A percentile compares a stretch with the other conserved stretches of the same genome.
Conservation (phyloP, 1,140 invertebrate genomes). For the Asobara japonica region DNA sequence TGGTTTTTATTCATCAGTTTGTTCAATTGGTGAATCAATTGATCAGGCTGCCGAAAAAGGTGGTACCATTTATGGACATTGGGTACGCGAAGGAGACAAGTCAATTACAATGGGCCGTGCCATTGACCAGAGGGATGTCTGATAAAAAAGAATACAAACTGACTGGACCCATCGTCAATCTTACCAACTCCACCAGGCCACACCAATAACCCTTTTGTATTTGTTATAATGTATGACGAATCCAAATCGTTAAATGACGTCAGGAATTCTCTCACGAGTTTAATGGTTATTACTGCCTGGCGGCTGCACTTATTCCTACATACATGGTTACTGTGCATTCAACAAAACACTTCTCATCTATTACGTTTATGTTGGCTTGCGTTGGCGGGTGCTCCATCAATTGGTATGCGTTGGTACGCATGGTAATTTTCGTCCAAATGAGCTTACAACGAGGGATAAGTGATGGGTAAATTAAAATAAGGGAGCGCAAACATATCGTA, state of each 20-base stretch:
- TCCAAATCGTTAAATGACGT: constrained; percentile 28
- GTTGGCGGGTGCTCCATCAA: constrained; percentile 18
- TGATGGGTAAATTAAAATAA: background rate
- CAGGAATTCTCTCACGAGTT: constrained; percentile 33
- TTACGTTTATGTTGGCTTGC: constrained; percentile 17
- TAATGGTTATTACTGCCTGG: constrained; percentile 27
- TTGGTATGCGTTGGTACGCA: constrained; percentile 10
- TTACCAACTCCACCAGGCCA: background rate
- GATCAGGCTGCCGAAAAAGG: background rate
- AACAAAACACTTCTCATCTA: constrained; percentile 12
- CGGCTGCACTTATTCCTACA: background rate
- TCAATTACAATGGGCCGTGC: constrained; percentile 14
- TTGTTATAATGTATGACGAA: constrained; percentile 17
- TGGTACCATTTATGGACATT: constrained; percentile 4
- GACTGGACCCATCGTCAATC: constrained; percentile 13
- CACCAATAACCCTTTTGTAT: background rate
- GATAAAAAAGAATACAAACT: background rate
- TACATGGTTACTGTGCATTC: constrained; percentile 4
- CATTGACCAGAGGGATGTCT: background rate
- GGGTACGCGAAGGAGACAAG: constrained; percentile 4
- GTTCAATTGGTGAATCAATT: background rate
- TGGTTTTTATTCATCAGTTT: background rate
- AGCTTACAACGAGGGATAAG: constrained; percentile 13
- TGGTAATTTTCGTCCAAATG: constrained; percentile 17
- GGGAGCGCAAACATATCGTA: background rate